These are phyloP conservation scores for Tetrax tetrax DNA, from an alignment of 2,113 vertebrate species.

Conservation along the genomic window DNA sequence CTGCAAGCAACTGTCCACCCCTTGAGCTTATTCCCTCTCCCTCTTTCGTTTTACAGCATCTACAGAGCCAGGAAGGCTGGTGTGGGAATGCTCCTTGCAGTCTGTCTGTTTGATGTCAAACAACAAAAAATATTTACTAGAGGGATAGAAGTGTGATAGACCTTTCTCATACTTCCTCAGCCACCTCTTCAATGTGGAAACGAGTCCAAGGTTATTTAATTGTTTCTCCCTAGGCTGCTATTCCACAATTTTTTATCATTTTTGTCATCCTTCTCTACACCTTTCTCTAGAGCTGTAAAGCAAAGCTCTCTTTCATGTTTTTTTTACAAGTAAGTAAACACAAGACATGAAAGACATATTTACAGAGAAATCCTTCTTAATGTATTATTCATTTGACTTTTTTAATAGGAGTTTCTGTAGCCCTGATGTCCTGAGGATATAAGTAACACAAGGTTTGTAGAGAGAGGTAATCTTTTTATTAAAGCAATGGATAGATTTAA, in stretches of 20 bases:
- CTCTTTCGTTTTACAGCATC: background rate
- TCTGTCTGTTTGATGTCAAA: background rate
- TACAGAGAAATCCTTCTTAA: conserved; percentile 38
- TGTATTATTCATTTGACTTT: conserved; percentile 62
- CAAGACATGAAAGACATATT: conserved; percentile 39
- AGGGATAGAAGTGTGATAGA: background rate
- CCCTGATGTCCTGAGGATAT: background rate
- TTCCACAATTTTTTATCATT: background rate
- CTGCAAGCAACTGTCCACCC: background rate
- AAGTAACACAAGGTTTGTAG: background rate
- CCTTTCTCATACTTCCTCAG: background rate
- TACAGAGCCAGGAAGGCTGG: background rate
- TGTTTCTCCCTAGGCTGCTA: background rate
- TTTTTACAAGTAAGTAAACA: conserved; percentile 26
- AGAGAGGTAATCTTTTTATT: background rate
- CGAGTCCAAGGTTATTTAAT: background rate
- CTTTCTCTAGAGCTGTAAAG: background rate
- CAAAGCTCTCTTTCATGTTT: conserved; percentile 16
- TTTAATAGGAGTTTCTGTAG: conserved; percentile 17
- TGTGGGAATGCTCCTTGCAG: background rate
- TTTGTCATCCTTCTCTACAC: background rate
- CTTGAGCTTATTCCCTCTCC: background rate
- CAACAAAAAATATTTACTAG: background rate
- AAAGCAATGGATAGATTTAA: background rate
- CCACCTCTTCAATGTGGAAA: background rate